Conservation (phyloP, 1,140 invertebrate genomes). For the Melipona quadrifasciata region DNA sequence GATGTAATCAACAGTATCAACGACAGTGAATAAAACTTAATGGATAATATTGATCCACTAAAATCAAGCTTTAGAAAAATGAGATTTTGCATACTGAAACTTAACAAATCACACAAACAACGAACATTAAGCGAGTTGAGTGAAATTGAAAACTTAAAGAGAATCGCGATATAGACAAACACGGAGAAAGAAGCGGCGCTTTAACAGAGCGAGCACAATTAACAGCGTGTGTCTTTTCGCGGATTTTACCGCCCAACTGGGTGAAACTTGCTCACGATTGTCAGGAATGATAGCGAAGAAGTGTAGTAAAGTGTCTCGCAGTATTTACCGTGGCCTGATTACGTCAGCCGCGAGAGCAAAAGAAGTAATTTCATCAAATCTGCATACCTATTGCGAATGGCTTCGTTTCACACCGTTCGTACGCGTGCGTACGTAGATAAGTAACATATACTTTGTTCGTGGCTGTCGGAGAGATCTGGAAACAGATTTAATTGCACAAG, state of each 20-base stretch:
- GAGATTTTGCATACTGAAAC: not conserved
- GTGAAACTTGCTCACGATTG: slow-evolving; percentile 47
- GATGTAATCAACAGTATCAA: no score
- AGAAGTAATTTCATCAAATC: slow-evolving; percentile 53
- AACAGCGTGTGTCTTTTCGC: not conserved
- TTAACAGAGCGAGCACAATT: slow-evolving; percentile 41
- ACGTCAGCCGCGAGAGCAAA: slow-evolving; percentile 32
- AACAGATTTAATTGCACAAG: slow-evolving; percentile 46
- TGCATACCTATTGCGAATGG: slow-evolving; percentile 44
- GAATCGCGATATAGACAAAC: not conserved
- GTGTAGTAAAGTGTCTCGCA: not conserved
- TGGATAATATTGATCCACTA: no score
- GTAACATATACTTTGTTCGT: not conserved
- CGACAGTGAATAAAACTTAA: not conserved
- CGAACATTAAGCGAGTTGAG: not conserved
- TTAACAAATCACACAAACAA: not conserved
- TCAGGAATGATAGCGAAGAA: slow-evolving; percentile 34
- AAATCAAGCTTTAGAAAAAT: not conserved
- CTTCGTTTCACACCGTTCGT: slow-evolving; percentile 15
- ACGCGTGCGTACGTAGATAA: not conserved
- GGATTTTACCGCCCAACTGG: not conserved
- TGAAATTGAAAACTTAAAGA: slow-evolving; percentile 13
- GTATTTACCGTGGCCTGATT: slow-evolving; percentile 45
- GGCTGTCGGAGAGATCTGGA: slow-evolving; percentile 29
- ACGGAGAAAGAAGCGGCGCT: not conserved